phyloP scores from a whole-genome alignment of 2,888 invertebrate genomes.

The Luffia ferchaultella region DNA sequence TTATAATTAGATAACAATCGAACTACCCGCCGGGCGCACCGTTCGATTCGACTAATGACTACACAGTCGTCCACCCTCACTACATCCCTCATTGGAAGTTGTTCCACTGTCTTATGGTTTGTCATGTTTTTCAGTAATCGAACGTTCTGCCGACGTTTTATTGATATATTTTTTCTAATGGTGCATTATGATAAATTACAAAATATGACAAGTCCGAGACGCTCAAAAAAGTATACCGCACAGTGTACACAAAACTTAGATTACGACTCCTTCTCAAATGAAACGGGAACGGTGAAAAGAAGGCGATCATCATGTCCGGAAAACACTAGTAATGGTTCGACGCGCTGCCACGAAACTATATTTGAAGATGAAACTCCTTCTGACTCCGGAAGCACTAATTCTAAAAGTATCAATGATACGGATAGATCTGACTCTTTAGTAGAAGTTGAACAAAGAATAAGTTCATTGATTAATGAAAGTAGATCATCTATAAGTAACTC shows the following conservation, averaged over 20 bases:
- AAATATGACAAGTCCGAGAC: slow-evolving; percentile 62
- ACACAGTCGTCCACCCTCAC: slow-evolving; percentile 17
- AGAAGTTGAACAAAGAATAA: slow-evolving; percentile 57
- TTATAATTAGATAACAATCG: slow-evolving; percentile 62
- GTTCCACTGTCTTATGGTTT: slow-evolving; percentile 21
- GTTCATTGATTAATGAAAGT: slow-evolving; percentile 53
- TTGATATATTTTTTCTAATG: background rate
- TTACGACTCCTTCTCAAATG: slow-evolving; percentile 76
- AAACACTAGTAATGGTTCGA: slow-evolving; percentile 26
- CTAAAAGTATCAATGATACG: slow-evolving; percentile 39
- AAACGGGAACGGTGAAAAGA: slow-evolving; percentile 77
- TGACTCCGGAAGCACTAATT: slow-evolving; percentile 50
- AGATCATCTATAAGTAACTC: slow-evolving; percentile 57
- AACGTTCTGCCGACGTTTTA: background rate
- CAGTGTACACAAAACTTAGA: slow-evolving; percentile 59
- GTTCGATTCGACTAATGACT: slow-evolving; percentile 43
- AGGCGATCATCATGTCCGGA: slow-evolving; percentile 67
- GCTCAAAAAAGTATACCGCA: slow-evolving; percentile 46
- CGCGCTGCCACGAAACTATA: slow-evolving; percentile 32
- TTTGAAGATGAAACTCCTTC: slow-evolving; percentile 49
- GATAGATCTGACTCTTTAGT: slow-evolving; percentile 45
- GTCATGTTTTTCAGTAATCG: background rate
- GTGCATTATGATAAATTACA: slow-evolving; percentile 17
- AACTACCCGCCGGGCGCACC: slow-evolving; percentile 38
- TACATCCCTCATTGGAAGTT: slow-evolving; percentile 25